Evolutionary conservation across 2,113 vertebrate species (phyloP).

Genomic region (Megaleporinus macrocephalus): DNA sequence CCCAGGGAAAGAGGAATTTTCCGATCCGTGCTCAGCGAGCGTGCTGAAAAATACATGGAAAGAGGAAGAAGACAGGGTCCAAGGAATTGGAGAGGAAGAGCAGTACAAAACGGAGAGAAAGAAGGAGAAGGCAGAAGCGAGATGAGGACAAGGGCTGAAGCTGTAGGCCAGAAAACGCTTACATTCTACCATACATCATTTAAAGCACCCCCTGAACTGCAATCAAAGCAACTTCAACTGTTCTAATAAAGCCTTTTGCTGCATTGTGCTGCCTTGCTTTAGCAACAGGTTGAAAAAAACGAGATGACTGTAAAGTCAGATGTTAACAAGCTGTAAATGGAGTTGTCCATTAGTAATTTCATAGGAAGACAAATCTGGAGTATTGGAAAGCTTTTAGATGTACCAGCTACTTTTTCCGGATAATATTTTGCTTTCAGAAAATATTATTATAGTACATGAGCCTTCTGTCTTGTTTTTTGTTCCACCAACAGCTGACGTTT

Average conservation of each 20-base stretch:
- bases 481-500: background rate
- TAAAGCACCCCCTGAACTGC: background rate
- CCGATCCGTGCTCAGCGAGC: slow-evolving; percentile 2
- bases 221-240: background rate
- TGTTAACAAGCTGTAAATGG: background rate
- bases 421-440: background rate
- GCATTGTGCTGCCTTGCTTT: background rate
- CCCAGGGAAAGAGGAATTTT: slow-evolving; percentile 25
- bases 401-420: background rate
- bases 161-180: background rate
- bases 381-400: background rate
- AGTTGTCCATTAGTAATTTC: background rate
- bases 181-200: background rate
- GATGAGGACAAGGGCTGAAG: slow-evolving; percentile 18
- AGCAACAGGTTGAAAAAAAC: background rate
- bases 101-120: background rate
- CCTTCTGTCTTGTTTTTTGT: background rate
- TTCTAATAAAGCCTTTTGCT: background rate
- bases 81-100: background rate
- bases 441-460: no score
- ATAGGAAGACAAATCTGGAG: background rate
- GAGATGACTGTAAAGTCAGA: background rate
- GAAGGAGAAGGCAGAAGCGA: slow-evolving; percentile 43
- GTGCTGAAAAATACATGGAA: slow-evolving; percentile 31
- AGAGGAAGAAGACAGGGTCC: background rate